phyloP scores from a whole-genome alignment of 2,113 vertebrate species.

The Hemichromis elongatus region DNA sequence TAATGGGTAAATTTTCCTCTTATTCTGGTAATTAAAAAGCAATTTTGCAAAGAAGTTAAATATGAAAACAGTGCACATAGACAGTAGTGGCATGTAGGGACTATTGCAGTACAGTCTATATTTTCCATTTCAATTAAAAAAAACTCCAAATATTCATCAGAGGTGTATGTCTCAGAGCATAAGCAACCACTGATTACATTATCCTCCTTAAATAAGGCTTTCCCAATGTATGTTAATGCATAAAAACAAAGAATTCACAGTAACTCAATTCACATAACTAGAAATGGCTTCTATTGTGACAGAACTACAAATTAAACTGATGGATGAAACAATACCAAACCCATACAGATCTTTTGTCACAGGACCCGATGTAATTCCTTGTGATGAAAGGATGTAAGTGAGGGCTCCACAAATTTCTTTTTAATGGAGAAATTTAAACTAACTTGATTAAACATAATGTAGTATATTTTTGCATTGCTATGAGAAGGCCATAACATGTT shows the following conservation, averaged over 20 bases:
- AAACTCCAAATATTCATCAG: background rate
- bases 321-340: background rate
- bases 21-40: background rate
- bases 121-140: background rate
- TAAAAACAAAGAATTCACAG: background rate
- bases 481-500: background rate
- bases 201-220: background rate
- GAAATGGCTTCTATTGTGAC: background rate
- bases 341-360: background rate
- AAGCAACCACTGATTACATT: background rate
- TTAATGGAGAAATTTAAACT: background rate
- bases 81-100: background rate
- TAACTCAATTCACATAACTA: background rate
- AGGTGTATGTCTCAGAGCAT: background rate
- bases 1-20: background rate
- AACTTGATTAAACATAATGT: background rate
- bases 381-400: background rate
- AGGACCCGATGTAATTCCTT: background rate
- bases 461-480: background rate
- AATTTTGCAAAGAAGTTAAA: background rate
- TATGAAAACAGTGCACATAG: background rate
- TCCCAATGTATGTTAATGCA: background rate
- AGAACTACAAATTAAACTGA: background rate
- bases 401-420: background rate
- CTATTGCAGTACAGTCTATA: background rate